These are phyloP conservation scores for Choristoneura fumiferana DNA, from an alignment of 1,140 invertebrate genomes.

Conservation along the genomic window DNA sequence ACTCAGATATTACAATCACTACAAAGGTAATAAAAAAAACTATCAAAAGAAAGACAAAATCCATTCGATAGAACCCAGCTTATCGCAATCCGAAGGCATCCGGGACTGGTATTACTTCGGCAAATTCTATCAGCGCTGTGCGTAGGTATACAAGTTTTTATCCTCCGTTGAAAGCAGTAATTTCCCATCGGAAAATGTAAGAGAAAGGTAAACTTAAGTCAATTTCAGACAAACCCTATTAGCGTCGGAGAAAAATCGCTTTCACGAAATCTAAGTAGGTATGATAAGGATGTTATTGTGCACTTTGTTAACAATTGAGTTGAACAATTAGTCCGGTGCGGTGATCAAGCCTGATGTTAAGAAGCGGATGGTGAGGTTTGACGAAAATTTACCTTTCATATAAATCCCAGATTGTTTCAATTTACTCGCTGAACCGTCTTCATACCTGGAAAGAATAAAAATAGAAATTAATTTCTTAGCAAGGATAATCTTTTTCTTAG, in stretches of 20 bases:
- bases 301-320: not conserved
- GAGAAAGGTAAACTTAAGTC: not conserved
- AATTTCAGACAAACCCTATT: not conserved
- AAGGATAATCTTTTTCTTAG: too few species aligned
- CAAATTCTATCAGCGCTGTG: not conserved
- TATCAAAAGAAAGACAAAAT: not conserved
- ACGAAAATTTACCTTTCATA: conserved; percentile 50
- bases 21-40: too few species aligned
- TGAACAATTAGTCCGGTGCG: not conserved
- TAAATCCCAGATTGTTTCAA: conserved; percentile 47
- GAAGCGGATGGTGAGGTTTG: conserved; percentile 12
- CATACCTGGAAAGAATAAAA: conserved; percentile 44
- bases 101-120: not conserved
- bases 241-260: too few species aligned
- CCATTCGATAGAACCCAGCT: not conserved
- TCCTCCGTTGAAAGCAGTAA: not conserved
- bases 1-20: too few species aligned
- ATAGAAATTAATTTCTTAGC: too few species aligned
- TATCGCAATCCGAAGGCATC: not conserved
- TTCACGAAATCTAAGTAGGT: too few species aligned
- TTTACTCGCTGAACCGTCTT: conserved; percentile 43
- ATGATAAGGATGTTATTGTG: too few species aligned
- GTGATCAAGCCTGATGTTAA: conserved; percentile 10
- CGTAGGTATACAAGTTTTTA: not conserved
- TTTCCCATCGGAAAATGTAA: not conserved